Evolutionary conservation across 2,113 vertebrate genomes (phyloP).

Genomic region (Coreoperca whiteheadi): DNA sequence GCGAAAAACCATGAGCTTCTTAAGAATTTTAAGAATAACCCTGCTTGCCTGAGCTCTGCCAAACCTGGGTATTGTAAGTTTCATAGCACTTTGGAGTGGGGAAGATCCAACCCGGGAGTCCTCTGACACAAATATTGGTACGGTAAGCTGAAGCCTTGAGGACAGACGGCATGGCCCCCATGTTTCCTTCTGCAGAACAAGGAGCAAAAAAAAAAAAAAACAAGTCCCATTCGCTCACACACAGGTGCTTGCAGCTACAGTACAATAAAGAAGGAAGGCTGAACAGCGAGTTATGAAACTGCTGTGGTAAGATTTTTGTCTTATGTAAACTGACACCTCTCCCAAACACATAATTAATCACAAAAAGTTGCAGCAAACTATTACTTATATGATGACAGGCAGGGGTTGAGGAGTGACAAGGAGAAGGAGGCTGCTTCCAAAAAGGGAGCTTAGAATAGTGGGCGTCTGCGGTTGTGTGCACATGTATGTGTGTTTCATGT

Average conservation of each 20-base stretch:
- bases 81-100: slow-evolving; percentile 40
- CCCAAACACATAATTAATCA: slow-evolving; percentile 76
- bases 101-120: slow-evolving; percentile 45
- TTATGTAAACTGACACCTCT: slow-evolving; percentile 67
- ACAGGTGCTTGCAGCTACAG: slow-evolving; percentile 46
- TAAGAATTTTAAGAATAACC: slow-evolving; percentile 70
- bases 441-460: slow-evolving; percentile 44
- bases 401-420: slow-evolving; percentile 43
- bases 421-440: slow-evolving; percentile 42
- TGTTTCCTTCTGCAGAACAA: slow-evolving; percentile 42
- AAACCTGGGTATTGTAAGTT: slow-evolving; percentile 60
- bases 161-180: slow-evolving; percentile 27
- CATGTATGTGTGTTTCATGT: slow-evolving; percentile 6
- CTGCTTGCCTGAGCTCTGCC: slow-evolving; percentile 37
- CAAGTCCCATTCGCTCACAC: slow-evolving; percentile 13
- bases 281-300: slow-evolving; percentile 40
- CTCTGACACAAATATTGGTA: slow-evolving; percentile 43
- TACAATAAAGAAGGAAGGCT: slow-evolving; percentile 37
- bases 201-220: slow-evolving; percentile 40
- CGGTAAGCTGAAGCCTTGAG: slow-evolving; percentile 45
- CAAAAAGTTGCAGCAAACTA: slow-evolving; percentile 70
- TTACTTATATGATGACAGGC: slow-evolving; percentile 65
- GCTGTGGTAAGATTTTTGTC: slow-evolving; percentile 57
- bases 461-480: slow-evolving; percentile 24
- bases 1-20: slow-evolving; percentile 45